Evolutionary conservation across 2,888 invertebrate species (phyloP), one percentile per base, ranked within the genome.

Genomic region (Tetropium fuscum): DNA sequence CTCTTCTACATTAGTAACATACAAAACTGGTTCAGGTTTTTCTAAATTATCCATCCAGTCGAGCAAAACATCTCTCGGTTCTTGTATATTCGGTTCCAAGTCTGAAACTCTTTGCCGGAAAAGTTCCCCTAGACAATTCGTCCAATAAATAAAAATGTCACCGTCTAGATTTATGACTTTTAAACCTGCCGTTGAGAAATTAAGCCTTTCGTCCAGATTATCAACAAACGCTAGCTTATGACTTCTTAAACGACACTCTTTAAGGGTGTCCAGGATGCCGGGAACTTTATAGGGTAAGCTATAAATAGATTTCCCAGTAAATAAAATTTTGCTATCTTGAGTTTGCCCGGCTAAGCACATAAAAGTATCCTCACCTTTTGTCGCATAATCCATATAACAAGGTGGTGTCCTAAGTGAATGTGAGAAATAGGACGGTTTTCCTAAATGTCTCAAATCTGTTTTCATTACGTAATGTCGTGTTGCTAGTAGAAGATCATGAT

Each of bases 281-380:
- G 74, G 73, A 4, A 73, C 56, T 56, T 64, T 62, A 45, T 49
- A 62, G 22, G 75, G 75, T 41, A 73, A 51, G 34, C 71, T 67
- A 58, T 51, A 68, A 34, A 68, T 56, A 11, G 68, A 38, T 3
- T 60, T 45, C 0, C 73, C 72, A 49, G 58, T 60, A 63, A 73
- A 75, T 22, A 75, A 18, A n/a, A 70, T 67, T 60, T 69, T 73
- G 48, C 60, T 60, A 25, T 63, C 59, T 13, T 56, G 48, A 47
- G 59, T 58, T 38, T 71, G 69, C 54, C 63, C 66, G 6, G 66
- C 47, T 25, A 73, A 27, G 58, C 66, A 66, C 41, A 75, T 58
- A 49, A 59, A 71, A 5, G 51, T 63, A 48, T 69, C 61, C 1
- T 32, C 19, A 32, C 53, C 55, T 27, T 62, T 45, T n/a, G 27